Evolutionary conservation across 2,888 invertebrate genomes (phyloP).

Genomic region (Steinernema hermaphroditum): DNA sequence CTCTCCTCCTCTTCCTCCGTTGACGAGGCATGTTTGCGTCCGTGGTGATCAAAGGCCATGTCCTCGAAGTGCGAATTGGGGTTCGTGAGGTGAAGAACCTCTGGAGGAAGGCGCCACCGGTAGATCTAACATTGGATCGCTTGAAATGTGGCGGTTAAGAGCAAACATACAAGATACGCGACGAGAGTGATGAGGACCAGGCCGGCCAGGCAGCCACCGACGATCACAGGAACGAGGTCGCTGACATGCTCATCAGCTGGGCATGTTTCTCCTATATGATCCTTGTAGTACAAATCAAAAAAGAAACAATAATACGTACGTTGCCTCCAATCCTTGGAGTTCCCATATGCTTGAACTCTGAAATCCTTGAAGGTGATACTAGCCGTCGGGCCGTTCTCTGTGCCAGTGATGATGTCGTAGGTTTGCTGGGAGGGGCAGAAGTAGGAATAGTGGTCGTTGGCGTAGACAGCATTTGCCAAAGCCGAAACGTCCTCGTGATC

Average conservation of each 20-base stretch:
- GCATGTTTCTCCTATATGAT: conserved; percentile 21
- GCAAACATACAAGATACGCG: conserved; percentile 25
- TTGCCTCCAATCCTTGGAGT: conserved; percentile 6
- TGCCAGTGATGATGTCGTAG: conserved; percentile 18
- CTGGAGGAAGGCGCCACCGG: conserved; percentile 33
- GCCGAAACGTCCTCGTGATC: not conserved
- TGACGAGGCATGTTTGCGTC: not conserved
- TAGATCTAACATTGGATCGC: not conserved
- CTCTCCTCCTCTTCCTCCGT: not conserved
- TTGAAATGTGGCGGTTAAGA: not conserved
- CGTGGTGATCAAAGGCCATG: conserved; percentile 28
- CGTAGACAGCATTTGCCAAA: conserved; percentile 26
- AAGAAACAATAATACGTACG: too few species aligned
- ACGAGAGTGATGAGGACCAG: conserved; percentile 33
- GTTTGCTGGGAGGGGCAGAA: conserved; percentile 14
- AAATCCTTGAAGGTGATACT: conserved; percentile 20
- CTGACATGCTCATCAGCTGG: conserved; percentile 29
- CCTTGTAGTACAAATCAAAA: too few species aligned
- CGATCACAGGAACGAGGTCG: conserved; percentile 34
- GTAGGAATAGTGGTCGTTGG: conserved; percentile 32
- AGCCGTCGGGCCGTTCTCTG: not conserved
- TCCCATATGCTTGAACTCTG: conserved; percentile 28
- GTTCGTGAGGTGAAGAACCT: conserved; percentile 33
- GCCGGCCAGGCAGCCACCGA: conserved; percentile 32
- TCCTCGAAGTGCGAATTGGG: conserved; percentile 33